phyloP scores from a whole-genome alignment of 2,888 invertebrate genomes.

The Odontomyia ornata region DNA sequence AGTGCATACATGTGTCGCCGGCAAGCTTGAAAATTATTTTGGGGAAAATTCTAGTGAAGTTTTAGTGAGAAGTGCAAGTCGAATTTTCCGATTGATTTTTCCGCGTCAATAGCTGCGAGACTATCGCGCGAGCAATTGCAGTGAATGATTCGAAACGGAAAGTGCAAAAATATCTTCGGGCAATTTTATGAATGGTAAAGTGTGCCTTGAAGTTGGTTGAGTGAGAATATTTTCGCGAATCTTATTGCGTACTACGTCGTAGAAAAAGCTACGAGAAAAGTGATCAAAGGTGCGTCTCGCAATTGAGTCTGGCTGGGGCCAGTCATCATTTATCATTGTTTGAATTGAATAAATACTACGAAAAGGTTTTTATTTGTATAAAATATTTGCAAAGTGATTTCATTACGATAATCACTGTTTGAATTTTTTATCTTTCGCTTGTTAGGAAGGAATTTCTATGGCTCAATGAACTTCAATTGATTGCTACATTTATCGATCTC shows the following conservation, averaged over 20 bases:
- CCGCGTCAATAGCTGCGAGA: neutral
- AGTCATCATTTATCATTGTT: neutral
- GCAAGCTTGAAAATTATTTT: neutral
- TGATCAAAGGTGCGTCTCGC: neutral
- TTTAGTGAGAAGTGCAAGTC: neutral
- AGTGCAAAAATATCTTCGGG: neutral
- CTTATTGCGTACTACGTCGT: constrained; percentile 15
- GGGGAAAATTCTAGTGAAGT: neutral
- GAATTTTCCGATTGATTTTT: neutral
- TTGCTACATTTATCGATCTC: no score
- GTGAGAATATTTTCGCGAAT: neutral
- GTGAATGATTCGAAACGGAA: neutral
- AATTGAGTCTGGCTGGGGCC: neutral
- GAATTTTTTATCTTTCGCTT: no score
- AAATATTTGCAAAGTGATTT: constrained; percentile 7
- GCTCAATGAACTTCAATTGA: no score
- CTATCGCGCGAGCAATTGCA: neutral
- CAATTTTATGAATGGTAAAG: neutral
- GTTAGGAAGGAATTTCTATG: no score
- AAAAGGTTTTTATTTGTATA: neutral
- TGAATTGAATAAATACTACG: neutral
- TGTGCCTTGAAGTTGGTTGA: neutral
- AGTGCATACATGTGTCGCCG: constrained; percentile 6
- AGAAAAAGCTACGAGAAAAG: neutral
- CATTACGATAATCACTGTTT: neutral